Conservation (phyloP, 2,888 invertebrate genomes). For the Orchesella flavescens region DNA sequence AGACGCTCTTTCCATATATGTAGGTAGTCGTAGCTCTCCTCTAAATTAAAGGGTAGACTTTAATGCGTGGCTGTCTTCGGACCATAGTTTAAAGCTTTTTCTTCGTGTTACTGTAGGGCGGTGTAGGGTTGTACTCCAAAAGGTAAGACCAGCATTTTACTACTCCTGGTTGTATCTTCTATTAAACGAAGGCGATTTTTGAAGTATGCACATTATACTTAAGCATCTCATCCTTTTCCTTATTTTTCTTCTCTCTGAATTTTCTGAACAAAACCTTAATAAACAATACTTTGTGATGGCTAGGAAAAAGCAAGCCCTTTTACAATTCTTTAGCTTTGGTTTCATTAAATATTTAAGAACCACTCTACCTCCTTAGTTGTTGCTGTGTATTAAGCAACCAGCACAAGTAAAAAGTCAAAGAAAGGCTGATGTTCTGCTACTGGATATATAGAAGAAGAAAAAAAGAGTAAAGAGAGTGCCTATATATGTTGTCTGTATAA, state of each 20-base stretch:
- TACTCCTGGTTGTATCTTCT: not conserved
- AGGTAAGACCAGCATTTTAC: not conserved
- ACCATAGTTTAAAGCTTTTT: slow-evolving; percentile 13
- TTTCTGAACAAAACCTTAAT: slow-evolving; percentile 34
- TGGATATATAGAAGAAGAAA: not conserved
- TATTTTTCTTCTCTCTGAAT: slow-evolving; percentile 15
- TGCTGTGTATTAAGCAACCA: slow-evolving; percentile 13
- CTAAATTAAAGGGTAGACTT: not conserved
- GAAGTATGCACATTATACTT: not conserved
- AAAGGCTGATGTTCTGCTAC: not conserved
- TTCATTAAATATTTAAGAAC: slow-evolving; percentile 55
- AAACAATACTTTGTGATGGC: slow-evolving; percentile 47
- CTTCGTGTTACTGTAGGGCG: not conserved
- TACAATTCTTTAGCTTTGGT: slow-evolving; percentile 49
- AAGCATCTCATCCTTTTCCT: slow-evolving; percentile 20
- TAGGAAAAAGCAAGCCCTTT: slow-evolving; percentile 19
- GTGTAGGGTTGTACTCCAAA: not conserved
- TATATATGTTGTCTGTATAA: not conserved
- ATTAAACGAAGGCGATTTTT: not conserved
- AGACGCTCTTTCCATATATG: too few species aligned
- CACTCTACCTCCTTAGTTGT: slow-evolving; percentile 27
- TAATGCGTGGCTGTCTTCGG: slow-evolving; percentile 26
- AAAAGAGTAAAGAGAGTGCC: slow-evolving; percentile 1
- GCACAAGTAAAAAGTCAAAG: slow-evolving; percentile 12
- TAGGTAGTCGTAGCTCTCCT: too few species aligned